Evolutionary conservation across 2,888 invertebrate species (phyloP), one percentile per base, ranked within the genome.

Genomic region (Asteroscopus sphinx): DNA sequence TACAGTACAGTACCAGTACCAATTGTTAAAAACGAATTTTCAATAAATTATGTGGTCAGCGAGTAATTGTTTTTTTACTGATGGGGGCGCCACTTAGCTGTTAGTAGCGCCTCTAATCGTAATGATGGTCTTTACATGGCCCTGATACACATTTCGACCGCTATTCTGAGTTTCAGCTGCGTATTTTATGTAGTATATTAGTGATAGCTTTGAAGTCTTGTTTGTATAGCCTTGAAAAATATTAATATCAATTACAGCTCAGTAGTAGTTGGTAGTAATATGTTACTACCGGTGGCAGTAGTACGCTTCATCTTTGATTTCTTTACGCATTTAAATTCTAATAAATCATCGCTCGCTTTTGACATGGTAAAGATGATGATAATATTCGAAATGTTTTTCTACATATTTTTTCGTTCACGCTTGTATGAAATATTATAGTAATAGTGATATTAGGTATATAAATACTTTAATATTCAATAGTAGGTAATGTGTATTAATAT

Each of bases 181-280:
- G 25, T 57, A 45, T 58, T 56, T 58, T 42, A 28, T 51, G 39
- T 59, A 48, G 17, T 42, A 37, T 26, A 54, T 60, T 42, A 65
- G 40, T 37, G 28, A 68, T 64, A 57, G 35, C 75, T 80, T 76
- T 80, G 78, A 78, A 68, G 68, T 75, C 52, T 40, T 58, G 68
- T 72, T 62, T 53, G 35, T 53, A 59, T 51, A 69, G 36, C 76
- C 73, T 63, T 73, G 73, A 67, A 69, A 73, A 67, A 74, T 72
- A 36, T 42, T 53, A 25, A 59, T 36, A 49, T 47, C 40, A 40
- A 61, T 56, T 59, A 72, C 32, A 15, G 15, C 30, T 26, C 30
- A 21, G 48, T 37, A 37, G 36, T 58, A 46, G 52, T 26, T 26
- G 16, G 48, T 37, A 37, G 36, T 58, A 46, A 55, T 52, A 48